Evolutionary conservation across 1,140 invertebrate genomes (phyloP).

Genomic region (Steinernema khuongi): DNA sequence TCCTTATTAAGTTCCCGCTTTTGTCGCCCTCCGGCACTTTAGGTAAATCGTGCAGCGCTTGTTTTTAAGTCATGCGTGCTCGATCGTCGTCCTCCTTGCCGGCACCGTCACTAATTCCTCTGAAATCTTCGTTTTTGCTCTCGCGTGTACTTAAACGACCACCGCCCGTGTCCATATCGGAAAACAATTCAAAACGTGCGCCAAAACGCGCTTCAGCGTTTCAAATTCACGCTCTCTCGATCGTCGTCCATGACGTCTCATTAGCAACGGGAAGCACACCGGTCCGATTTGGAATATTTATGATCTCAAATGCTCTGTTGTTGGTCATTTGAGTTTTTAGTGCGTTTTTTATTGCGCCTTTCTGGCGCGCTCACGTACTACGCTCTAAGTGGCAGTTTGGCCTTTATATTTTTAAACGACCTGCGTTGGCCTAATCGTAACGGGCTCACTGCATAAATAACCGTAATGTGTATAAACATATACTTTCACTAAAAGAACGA

Average conservation of each 20-base stretch:
- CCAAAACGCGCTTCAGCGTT: neutral
- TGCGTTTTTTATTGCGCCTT: constrained; percentile 3
- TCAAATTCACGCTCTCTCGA: constrained; percentile 9
- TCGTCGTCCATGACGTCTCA: neutral
- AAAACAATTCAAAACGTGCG: constrained; percentile 15
- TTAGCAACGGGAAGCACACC: constrained; percentile 16
- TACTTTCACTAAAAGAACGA: too few relatives aligned
- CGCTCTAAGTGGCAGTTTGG: too few relatives aligned
- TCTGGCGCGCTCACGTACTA: neutral
- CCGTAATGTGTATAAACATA: too few relatives aligned
- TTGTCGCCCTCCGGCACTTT: neutral
- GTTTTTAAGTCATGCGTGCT: neutral
- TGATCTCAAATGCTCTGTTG: neutral
- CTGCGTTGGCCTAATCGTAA: too few relatives aligned
- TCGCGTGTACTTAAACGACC: constrained; percentile 13
- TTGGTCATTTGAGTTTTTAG: neutral
- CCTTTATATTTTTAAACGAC: too few relatives aligned
- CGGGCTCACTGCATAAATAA: too few relatives aligned
- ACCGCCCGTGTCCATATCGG: constrained; percentile 9
- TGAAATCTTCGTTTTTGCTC: constrained; percentile 8
- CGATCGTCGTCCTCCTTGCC: neutral
- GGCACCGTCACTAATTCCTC: neutral
- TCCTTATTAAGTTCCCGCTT: too few relatives aligned
- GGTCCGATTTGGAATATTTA: constrained; percentile 15
- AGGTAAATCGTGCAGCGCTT: neutral